Percentiles rank a stretch among this genome's conserved stretches.
These are phyloP conservation scores for Thymelicus lineola DNA, from an alignment of 2,888 invertebrate genomes.

Conservation along the genomic window DNA sequence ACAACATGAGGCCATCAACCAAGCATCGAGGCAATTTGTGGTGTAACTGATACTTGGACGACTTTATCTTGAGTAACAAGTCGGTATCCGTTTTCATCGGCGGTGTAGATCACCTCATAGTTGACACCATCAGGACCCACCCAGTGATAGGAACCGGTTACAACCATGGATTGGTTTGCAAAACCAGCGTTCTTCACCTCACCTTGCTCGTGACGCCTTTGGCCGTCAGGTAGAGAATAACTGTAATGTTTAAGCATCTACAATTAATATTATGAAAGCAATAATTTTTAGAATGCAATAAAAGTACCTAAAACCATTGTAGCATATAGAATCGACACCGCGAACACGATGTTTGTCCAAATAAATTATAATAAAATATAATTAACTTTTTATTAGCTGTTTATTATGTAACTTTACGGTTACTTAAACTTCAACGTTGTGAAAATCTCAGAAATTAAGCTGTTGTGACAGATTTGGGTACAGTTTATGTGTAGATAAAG, in stretches of 20 bases:
- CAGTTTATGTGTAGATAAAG: too few species aligned
- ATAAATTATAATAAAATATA: too few species aligned
- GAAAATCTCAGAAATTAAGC: too few species aligned
- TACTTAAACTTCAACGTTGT: too few species aligned
- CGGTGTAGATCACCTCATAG: constrained; percentile 81
- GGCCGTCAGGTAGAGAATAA: constrained; percentile 73
- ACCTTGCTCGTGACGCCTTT: constrained; percentile 67
- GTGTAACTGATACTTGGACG: neutral
- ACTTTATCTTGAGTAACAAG: constrained; percentile 46
- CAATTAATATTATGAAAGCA: too few species aligned
- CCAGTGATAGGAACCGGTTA: constrained; percentile 76
- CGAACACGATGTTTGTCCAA: too few species aligned
- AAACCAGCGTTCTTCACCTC: constrained; percentile 69
- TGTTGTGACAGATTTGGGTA: too few species aligned
- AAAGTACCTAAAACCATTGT: too few species aligned
- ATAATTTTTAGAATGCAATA: neutral
- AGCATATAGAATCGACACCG: too few species aligned
- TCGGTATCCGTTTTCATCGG: constrained; percentile 65
- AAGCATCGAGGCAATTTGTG: neutral
- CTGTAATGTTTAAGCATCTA: constrained; percentile 45
- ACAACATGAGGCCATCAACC: neutral
- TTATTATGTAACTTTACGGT: too few species aligned
- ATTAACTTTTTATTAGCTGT: too few species aligned
- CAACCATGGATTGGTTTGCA: constrained; percentile 72
- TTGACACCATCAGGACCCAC: constrained; percentile 69